Evolutionary conservation across 2,113 vertebrate genomes (phyloP).

Genomic region (Myotis yumanensis): DNA sequence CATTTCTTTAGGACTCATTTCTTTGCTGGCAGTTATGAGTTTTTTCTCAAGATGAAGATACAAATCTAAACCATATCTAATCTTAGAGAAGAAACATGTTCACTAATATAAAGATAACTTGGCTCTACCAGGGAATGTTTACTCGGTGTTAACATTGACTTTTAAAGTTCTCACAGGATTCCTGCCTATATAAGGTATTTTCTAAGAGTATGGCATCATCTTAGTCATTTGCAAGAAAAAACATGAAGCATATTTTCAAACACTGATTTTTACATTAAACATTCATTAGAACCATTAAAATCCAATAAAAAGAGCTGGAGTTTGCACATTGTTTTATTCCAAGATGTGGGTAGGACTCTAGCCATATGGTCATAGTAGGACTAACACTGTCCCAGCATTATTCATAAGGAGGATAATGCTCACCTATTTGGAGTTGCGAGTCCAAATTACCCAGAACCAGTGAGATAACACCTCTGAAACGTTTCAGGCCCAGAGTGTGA

Average conservation of each 20-base stretch:
- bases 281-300: slow-evolving; percentile 32
- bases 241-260: slow-evolving; percentile 61
- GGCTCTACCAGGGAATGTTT: not conserved
- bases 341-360: not conserved
- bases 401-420: accelerated
- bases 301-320: accelerated
- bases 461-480: not conserved
- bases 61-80: not conserved
- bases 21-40: not conserved
- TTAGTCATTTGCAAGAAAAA: slow-evolving; percentile 28
- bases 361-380: not conserved
- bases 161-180: slow-evolving; percentile 21
- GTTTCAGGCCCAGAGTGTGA: not conserved
- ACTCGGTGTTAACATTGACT: not conserved
- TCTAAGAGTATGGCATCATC: not conserved
- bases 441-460: not conserved
- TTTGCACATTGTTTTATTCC: not conserved
- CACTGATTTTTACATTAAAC: not conserved
- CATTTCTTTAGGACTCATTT: not conserved
- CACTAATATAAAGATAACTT: not conserved
- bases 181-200: slow-evolving; percentile 71
- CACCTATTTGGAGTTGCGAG: not conserved
- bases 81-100: slow-evolving; percentile 7
- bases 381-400: not conserved
- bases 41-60: slow-evolving; percentile 3